Conservation (phyloP, 64 coral and sea anemone species). For the Montipora capricornis region DNA sequence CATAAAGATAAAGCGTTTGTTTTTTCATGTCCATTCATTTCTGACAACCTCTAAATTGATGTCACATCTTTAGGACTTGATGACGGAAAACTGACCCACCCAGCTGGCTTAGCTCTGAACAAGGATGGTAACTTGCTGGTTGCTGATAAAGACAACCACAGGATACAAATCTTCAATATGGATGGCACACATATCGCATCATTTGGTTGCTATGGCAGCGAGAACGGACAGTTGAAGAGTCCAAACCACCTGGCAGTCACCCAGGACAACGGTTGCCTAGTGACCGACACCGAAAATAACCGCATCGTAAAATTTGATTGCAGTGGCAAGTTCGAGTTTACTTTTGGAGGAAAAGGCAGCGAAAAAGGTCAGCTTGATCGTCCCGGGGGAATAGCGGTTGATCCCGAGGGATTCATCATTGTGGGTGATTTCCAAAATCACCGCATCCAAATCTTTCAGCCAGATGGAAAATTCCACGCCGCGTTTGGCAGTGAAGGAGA, state of each 20-base stretch:
- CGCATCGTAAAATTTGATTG: slow-evolving; percentile 85
- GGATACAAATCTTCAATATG: slow-evolving; percentile 87
- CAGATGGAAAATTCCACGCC: slow-evolving; percentile 77
- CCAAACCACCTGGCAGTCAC: slow-evolving; percentile 87
- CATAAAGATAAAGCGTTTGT: too few species aligned
- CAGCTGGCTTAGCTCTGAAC: slow-evolving; percentile 76
- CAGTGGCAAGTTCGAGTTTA: slow-evolving; percentile 66
- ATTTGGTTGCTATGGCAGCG: slow-evolving; percentile 76
- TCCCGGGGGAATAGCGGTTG: slow-evolving; percentile 82
- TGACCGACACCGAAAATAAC: slow-evolving; percentile 94
- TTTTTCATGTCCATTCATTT: background rate
- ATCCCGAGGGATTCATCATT: slow-evolving; percentile 89
- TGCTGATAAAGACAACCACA: slow-evolving; percentile 91
- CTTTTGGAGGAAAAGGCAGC: slow-evolving; percentile 76
- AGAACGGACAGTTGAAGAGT: slow-evolving; percentile 77
- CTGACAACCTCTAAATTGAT: background rate
- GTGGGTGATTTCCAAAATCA: slow-evolving; percentile 92
- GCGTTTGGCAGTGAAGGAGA: slow-evolving; percentile 91
- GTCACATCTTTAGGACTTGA: slow-evolving; percentile 56
- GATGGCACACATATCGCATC: slow-evolving; percentile 77
- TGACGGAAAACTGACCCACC: slow-evolving; percentile 75
- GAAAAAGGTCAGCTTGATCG: slow-evolving; percentile 76
- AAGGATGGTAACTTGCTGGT: slow-evolving; percentile 75
- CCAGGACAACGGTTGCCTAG: slow-evolving; percentile 81
- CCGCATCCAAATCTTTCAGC: slow-evolving; percentile 78